Percentiles rank a stretch among this genome's conserved stretches.
Conservation (phyloP, 2,797 vertebrate species). For the Galagoides demidoff region DNA sequence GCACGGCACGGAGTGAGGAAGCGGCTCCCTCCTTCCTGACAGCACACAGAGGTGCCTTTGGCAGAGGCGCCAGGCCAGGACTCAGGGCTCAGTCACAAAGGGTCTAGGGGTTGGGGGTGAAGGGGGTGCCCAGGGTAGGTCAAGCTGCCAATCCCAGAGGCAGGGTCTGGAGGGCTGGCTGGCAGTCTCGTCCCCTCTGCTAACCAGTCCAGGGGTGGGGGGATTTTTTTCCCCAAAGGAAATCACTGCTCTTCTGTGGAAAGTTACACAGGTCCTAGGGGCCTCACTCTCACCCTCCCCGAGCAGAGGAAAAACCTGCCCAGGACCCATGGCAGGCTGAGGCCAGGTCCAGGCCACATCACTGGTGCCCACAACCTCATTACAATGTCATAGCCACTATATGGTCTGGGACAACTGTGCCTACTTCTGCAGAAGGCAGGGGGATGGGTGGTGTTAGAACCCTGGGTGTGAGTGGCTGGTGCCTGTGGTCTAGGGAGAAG, state of each 20-base stretch:
- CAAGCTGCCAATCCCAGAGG: background rate
- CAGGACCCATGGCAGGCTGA: too few species aligned
- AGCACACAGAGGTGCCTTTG: too few species aligned
- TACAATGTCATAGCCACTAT: background rate
- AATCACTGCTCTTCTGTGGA: background rate
- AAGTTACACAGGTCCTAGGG: background rate
- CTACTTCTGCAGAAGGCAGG: background rate
- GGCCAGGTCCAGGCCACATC: background rate
- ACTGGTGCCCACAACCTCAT: rapidly evolving
- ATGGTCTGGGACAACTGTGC: background rate
- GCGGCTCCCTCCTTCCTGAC: background rate
- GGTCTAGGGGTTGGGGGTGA: background rate
- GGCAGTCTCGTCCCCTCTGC: too few species aligned
- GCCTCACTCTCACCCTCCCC: background rate
- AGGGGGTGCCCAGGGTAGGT: too few species aligned
- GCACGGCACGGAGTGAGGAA: rapidly evolving
- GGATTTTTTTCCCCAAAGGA: background rate
- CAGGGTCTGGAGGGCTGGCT: background rate
- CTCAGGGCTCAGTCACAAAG: background rate
- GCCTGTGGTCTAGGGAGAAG: rapidly evolving
- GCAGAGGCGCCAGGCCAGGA: background rate
- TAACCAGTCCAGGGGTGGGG: too few species aligned
- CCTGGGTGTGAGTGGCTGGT: background rate
- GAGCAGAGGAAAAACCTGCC: background rate
- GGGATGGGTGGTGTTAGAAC: background rate